A percentile compares a stretch with the other conserved stretches of the same genome.
phyloP scores from a whole-genome alignment of 92 coral and sea anemone species.

The Actinostola sp. region DNA sequence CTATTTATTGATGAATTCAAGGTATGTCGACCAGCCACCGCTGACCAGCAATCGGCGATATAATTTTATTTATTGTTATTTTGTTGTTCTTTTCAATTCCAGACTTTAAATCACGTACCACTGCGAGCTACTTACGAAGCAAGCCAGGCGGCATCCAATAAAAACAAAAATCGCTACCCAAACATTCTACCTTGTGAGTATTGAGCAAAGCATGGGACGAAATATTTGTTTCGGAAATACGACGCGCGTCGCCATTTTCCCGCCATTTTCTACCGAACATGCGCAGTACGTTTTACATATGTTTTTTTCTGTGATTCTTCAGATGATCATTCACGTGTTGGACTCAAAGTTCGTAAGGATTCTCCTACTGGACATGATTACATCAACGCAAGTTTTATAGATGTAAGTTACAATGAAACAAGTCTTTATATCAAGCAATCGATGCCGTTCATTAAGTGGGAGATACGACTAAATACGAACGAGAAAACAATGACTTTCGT shows the following conservation, averaged over 20 bases:
- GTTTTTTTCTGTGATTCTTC: neutral
- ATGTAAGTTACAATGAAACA: slow-evolving; percentile 48
- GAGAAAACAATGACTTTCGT: too few relatives aligned
- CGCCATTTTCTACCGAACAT: neutral
- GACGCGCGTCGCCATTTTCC: neutral
- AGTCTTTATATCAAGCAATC: neutral
- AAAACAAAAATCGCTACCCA: slow-evolving; percentile 72
- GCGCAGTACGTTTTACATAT: neutral
- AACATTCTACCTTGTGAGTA: slow-evolving; percentile 83
- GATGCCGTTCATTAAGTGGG: too few relatives aligned
- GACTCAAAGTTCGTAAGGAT: slow-evolving; percentile 58
- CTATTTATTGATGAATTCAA: slow-evolving; percentile 88
- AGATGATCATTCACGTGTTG: slow-evolving; percentile 86
- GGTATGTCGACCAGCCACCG: slow-evolving; percentile 33
- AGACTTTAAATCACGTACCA: slow-evolving; percentile 58
- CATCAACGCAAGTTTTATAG: slow-evolving; percentile 82
- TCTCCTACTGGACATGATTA: slow-evolving; percentile 74
- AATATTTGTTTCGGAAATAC: too few relatives aligned
- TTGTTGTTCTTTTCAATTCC: slow-evolving; percentile 10
- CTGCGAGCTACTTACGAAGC: slow-evolving; percentile 71
- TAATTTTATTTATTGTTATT: neutral
- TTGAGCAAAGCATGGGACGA: neutral
- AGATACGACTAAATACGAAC: too few relatives aligned
- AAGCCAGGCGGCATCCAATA: slow-evolving; percentile 67
- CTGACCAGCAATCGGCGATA: too few relatives aligned